Evolutionary conservation across 2,797 vertebrate species (phyloP).

Genomic region (Clarias laeviceps): DNA sequence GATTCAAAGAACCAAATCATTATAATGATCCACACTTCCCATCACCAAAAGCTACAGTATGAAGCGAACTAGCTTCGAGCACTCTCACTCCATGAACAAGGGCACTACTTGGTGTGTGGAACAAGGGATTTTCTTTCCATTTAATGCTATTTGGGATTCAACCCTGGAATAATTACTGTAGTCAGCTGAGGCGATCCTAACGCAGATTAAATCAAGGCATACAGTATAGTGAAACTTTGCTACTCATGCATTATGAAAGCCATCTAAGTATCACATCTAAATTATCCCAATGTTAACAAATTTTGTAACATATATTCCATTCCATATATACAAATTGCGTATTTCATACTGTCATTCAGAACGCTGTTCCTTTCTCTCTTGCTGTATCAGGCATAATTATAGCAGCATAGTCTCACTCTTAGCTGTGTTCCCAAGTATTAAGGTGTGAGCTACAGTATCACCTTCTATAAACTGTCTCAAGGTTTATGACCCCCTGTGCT

Average conservation of each 20-base stretch:
- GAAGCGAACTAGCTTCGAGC: too few species aligned
- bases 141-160: too few species aligned
- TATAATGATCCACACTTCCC: too few species aligned
- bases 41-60: too few species aligned
- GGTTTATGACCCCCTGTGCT: constrained; percentile 41
- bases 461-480: constrained; percentile 44
- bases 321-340: neutral
- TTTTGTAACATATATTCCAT: neutral
- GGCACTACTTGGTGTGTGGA: too few species aligned
- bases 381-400: neutral
- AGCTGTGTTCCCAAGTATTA: neutral
- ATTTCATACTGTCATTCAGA: neutral
- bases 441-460: neutral
- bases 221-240: too few species aligned
- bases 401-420: neutral
- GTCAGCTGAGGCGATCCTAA: too few species aligned
- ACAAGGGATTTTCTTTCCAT: too few species aligned
- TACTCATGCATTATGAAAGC: neutral
- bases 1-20: too few species aligned
- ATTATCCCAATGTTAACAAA: neutral
- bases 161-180: too few species aligned
- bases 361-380: neutral
- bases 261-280: neutral
- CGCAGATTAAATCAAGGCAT: too few species aligned
- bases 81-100: too few species aligned